Evolutionary conservation across 2,113 vertebrate species (phyloP).

Genomic region (Panthera tigris): DNA sequence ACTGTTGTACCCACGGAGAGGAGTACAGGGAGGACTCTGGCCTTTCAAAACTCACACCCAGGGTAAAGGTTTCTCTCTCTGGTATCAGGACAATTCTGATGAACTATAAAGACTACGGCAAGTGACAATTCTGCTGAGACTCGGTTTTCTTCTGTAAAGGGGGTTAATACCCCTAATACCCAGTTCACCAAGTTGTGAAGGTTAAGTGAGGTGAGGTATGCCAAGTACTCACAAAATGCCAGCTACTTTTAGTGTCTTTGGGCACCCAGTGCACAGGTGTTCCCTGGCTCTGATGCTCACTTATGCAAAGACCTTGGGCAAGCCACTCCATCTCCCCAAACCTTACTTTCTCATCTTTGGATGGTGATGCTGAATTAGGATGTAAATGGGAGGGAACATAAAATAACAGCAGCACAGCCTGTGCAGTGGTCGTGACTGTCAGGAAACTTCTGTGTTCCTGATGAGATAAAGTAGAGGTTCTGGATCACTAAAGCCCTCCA

Average conservation of each 20-base stretch:
- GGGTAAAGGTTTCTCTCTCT: neutral
- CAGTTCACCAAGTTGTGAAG: neutral
- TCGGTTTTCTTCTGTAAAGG: neutral
- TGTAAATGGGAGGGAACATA: neutral
- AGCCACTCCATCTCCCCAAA: neutral
- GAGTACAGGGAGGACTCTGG: neutral
- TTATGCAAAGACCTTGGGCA: neutral
- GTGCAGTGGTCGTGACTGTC: fast-evolving
- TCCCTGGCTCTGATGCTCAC: neutral
- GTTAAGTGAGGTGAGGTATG: neutral
- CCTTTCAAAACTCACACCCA: neutral
- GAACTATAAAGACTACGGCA: neutral
- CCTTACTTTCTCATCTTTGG: neutral
- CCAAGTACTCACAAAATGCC: neutral
- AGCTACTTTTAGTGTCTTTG: neutral
- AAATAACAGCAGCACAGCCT: neutral
- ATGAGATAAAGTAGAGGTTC: neutral
- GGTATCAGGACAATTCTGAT: neutral
- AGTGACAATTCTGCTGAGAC: neutral
- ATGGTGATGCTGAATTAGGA: too few relatives aligned
- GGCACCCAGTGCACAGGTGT: neutral
- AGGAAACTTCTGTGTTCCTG: neutral
- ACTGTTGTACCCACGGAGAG: neutral
- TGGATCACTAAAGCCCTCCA: neutral
- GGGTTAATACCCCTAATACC: fast-evolving